Evolutionary conservation across 1,140 invertebrate genomes (phyloP).

Genomic region (Drosophila mayri): DNA sequence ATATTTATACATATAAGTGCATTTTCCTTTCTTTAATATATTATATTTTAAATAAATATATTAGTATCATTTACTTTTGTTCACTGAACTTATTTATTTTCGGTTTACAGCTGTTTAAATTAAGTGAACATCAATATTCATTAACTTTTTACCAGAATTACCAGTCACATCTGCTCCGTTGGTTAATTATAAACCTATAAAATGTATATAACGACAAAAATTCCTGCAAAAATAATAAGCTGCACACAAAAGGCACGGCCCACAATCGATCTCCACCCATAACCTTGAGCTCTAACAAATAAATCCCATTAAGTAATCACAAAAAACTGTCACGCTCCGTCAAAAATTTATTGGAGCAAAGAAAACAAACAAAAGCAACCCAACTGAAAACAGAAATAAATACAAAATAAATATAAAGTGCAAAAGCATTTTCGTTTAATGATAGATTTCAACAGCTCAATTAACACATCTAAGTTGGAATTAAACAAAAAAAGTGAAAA

Average conservation of each 20-base stretch:
- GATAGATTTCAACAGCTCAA: conserved; percentile 48
- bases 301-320: conserved; percentile 32
- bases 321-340: conserved; percentile 45
- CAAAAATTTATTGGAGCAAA: conserved; percentile 38
- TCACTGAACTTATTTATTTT: not conserved
- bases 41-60: not conserved
- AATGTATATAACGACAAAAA: not conserved
- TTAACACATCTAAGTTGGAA: conserved; percentile 26
- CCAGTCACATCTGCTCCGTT: not conserved
- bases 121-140: not conserved
- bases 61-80: not conserved
- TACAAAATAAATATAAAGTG: conserved; percentile 9
- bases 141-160: not conserved
- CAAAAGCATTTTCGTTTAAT: conserved; percentile 17
- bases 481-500: conserved; percentile 11
- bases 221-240: not conserved
- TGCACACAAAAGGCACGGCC: not conserved
- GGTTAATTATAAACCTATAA: not conserved
- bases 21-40: not conserved
- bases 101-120: not conserved
- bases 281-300: conserved; percentile 47
- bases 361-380: not conserved
- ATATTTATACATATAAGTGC: not conserved
- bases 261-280: conserved; percentile 1
- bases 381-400: conserved; percentile 15